Evolutionary conservation across 2,888 invertebrate species (phyloP).

Genomic region (Strigamia transsilvanica): DNA sequence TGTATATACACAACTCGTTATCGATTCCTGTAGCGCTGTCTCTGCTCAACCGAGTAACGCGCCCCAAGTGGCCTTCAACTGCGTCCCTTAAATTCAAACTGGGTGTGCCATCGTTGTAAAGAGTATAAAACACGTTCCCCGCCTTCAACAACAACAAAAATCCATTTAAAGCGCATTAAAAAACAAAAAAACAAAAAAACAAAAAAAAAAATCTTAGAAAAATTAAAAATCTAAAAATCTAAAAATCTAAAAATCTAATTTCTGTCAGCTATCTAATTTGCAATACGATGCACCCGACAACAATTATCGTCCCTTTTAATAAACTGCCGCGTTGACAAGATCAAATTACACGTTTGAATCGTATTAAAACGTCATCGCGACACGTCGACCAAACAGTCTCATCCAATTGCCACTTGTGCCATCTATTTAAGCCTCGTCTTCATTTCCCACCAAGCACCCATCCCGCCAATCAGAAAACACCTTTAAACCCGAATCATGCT

Average conservation of each 20-base stretch:
- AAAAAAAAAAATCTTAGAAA: background rate
- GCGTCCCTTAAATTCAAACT: conserved; percentile 30
- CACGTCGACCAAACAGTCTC: background rate
- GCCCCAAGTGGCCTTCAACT: conserved; percentile 12
- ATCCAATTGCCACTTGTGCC: conserved; percentile 11
- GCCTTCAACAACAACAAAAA: background rate
- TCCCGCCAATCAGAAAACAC: background rate
- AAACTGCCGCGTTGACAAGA: conserved; percentile 15
- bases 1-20: conserved; percentile 30
- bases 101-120: conserved; percentile 16
- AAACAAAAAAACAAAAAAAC: background rate
- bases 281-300: background rate
- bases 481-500: background rate
- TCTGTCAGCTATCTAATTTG: background rate
- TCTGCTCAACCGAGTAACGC: conserved; percentile 30
- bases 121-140: background rate
- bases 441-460: background rate
- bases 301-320: conserved; percentile 21
- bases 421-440: background rate
- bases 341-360: conserved; percentile 27
- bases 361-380: background rate
- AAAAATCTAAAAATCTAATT: background rate
- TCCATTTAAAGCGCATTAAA: too few relatives aligned
- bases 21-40: conserved; percentile 26
- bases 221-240: too few relatives aligned